Base-by-base conservation (phyloP, 2,797 vertebrate genomes). In the Pangasius djambal region DNA sequence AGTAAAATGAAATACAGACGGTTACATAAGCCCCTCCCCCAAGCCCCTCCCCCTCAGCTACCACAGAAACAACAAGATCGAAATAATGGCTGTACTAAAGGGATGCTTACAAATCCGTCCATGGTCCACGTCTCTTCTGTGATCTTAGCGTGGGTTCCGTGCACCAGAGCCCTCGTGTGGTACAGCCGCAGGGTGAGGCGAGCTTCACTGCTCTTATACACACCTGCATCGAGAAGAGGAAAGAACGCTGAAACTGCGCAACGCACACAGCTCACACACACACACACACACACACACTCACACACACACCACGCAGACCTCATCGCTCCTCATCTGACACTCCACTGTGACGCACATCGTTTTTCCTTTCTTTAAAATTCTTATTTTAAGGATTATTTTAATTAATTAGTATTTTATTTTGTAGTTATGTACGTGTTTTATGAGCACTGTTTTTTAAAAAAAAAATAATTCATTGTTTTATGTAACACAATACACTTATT, bases 201-300 rank as follows among this genome's bases (percentile, higher is more conserved):
- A 84, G 98, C 97, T 95, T 98, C 98, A 93, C 98, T 97, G 93
- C 96, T 97, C 96, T 99, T 99, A 95, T 99, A 99, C 84, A 99
- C 93, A 83, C 98, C 98, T 99, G 93, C 44, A 87, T 67, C 83
- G 92, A n/a, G 25, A 74, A 25, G 28, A 50, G n/a, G 1, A 10
- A 78, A 44, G 22, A 63, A 78, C 7, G 57, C 50, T 55, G 50
- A 59, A 5, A 40, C 4, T 40, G 18, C 10, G 37, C 48, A 72
- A 40, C 13, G 20, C 37, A 7, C 12, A 16, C 25, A 1, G 16
- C 77, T 15, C 48, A 34, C 16, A 44, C 34, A 44, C 52, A 57
- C 77, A 57, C 77, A 16, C 48, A 34, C 16, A 44, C 34, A 44
- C 52, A 57, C 77, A 57, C 77, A 34, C 50, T 8, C 48, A 18